Base-by-base conservation (phyloP, 2,797 vertebrate species). In the Catostomus latipinnis region DNA sequence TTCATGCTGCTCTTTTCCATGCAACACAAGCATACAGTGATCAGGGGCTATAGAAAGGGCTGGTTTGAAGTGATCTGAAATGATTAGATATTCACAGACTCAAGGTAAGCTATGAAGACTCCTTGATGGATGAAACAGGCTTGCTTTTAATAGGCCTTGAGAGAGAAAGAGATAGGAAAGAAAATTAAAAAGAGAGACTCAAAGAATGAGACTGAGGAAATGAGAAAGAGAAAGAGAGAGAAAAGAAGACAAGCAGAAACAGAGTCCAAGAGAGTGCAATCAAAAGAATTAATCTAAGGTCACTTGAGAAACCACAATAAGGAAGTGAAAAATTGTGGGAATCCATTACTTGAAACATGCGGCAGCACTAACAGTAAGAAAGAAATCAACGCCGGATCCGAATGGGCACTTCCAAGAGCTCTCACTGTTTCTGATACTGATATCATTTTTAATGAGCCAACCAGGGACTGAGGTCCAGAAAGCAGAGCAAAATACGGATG, bases 81-180 rank as follows among this genome's bases (percentile, higher is more conserved):
- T 16, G 57, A 18, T 60, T 18, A 61, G 58, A 61, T 16, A 22
- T 61, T 61, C 34, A 61, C 5, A 34, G 53, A 56, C 12, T 56
- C 12, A 56, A n/a, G 13, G 53, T 56, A 6, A 56, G 10, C 58
- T 10, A 60, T 34, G 34, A 34, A 34, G 2, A 34, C 34, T 34
- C n/a, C 82, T 82, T 83, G 83, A 87, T 80, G 66, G 81, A 81
- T 83, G 83, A 74, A 70, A 76, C 78, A 81, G 70, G 52, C 67
- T 43, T 4, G 46, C 34, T 74, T 84, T 81, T 83, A 84, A 84
- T 83, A 69, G 85, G 82, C 69, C 82, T 76, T 68, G 11, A 78
- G 74, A 71, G 53, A 65, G 77, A 65, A 34, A 14, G 22, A 56
- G 56, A 73, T 14, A 58, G 74, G 10, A 57, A 58, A 52, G 45